phyloP scores from a whole-genome alignment of 2,113 vertebrate species.

The Bostrychus sinensis region DNA sequence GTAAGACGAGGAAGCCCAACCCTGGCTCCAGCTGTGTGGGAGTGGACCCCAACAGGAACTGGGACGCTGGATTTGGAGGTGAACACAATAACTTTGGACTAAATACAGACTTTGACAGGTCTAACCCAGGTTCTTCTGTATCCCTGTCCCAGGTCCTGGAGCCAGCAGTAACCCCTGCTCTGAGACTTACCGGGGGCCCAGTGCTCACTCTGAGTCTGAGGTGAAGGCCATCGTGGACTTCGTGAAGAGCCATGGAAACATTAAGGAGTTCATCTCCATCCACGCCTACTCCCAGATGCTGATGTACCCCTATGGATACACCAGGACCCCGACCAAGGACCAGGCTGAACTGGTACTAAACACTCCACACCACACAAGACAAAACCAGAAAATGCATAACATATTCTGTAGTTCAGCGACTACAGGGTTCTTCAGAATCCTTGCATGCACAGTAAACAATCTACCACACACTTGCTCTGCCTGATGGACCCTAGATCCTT shows the following conservation, averaged over 20 bases:
- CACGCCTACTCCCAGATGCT: slow-evolving; percentile 96
- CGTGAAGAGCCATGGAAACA: slow-evolving; percentile 83
- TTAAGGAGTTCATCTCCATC: slow-evolving; percentile 94
- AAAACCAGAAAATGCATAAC: no score
- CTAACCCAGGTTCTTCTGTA: background rate
- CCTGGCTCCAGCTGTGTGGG: slow-evolving; percentile 77
- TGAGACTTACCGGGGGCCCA: slow-evolving; percentile 84
- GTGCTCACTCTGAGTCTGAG: slow-evolving; percentile 86
- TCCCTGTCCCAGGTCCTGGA: slow-evolving; percentile 73
- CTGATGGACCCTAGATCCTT: no score
- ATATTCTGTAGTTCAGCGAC: no score
- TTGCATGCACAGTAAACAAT: no score
- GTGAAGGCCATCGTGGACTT: slow-evolving; percentile 95
- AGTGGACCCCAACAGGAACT: slow-evolving; percentile 92
- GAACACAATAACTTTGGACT: slow-evolving; percentile 12
- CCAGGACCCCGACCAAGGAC: slow-evolving; percentile 44
- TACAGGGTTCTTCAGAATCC: no score
- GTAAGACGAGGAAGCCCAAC: slow-evolving; percentile 87
- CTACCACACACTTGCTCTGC: no score
- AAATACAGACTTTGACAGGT: background rate
- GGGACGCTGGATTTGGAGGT: slow-evolving; percentile 90
- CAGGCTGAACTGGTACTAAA: slow-evolving; percentile 89
- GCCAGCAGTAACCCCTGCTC: slow-evolving; percentile 86
- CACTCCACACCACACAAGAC: no score
- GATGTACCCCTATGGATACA: slow-evolving; percentile 92